Conservation (phyloP, 2,888 invertebrate genomes). For the Xestia rhomboidea region DNA sequence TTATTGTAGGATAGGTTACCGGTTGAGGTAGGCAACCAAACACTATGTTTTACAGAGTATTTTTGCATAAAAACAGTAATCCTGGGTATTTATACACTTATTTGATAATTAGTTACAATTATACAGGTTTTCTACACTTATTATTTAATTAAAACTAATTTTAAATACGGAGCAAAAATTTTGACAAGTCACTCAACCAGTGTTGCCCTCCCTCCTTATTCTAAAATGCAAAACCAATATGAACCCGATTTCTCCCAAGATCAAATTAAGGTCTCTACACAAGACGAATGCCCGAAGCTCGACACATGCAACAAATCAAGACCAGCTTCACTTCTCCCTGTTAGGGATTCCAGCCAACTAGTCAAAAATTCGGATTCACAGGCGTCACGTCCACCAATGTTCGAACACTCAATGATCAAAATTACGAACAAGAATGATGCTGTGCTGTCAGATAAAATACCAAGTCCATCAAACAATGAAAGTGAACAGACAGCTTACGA, state of each 20-base stretch:
- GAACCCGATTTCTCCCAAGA: not conserved
- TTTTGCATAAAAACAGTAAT: too few relatives aligned
- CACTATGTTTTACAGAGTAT: too few relatives aligned
- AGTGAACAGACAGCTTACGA: too few relatives aligned
- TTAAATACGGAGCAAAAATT: too few relatives aligned
- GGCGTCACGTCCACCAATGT: not conserved
- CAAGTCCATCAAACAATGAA: not conserved
- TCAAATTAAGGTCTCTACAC: not conserved
- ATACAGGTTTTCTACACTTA: too few relatives aligned
- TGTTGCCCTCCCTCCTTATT: too few relatives aligned
- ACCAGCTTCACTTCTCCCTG: not conserved
- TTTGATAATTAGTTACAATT: too few relatives aligned
- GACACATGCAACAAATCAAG: not conserved
- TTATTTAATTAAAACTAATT: too few relatives aligned
- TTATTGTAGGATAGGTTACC: too few relatives aligned
- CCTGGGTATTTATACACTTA: too few relatives aligned
- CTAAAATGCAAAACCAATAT: not conserved
- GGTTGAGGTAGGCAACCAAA: too few relatives aligned
- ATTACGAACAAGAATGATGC: not conserved
- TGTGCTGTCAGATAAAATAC: not conserved
- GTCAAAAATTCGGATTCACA: not conserved
- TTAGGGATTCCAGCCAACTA: not conserved
- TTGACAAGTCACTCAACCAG: too few relatives aligned
- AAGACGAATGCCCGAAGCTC: not conserved
- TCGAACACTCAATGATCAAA: constrained; percentile 6